Evolutionary conservation across 2,113 vertebrate species (phyloP).

Genomic region (Agelaius tricolor): DNA sequence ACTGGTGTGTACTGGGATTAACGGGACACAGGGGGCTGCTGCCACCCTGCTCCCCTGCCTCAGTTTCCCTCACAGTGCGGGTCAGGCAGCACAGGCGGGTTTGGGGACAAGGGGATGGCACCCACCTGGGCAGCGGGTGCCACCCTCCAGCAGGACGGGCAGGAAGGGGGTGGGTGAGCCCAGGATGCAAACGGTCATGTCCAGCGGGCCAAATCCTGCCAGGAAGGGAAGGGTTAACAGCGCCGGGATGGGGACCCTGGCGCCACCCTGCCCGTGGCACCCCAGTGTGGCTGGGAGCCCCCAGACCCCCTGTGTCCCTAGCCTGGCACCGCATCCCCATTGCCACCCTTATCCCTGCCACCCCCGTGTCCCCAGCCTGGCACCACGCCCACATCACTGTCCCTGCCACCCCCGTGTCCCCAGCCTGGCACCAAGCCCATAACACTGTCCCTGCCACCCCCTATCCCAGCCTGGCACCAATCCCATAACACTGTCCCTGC

Average conservation of each 20-base stretch:
- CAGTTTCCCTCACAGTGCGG: neutral
- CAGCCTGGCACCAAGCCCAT: rapidly evolving
- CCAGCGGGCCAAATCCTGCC: neutral
- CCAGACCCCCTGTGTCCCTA: neutral
- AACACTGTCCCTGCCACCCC: rapidly evolving
- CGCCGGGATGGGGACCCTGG: rapidly evolving
- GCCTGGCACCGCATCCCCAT: rapidly evolving
- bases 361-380: rapidly evolving
- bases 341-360: neutral
- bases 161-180: constrained; percentile 22
- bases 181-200: constrained; percentile 32
- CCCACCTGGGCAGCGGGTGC: constrained; percentile 44
- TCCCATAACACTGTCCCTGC: neutral
- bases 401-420: neutral
- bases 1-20: neutral
- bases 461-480: no score
- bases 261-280: neutral
- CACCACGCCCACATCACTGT: rapidly evolving
- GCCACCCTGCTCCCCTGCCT: neutral
- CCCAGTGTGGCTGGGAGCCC: neutral
- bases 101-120: neutral
- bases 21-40: neutral
- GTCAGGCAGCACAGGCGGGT: rapidly evolving
- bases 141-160: constrained; percentile 35
- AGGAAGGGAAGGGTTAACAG: neutral